These are phyloP conservation scores for Drosophila anceps DNA, from an alignment of 2,888 invertebrate genomes.

Conservation along the genomic window DNA sequence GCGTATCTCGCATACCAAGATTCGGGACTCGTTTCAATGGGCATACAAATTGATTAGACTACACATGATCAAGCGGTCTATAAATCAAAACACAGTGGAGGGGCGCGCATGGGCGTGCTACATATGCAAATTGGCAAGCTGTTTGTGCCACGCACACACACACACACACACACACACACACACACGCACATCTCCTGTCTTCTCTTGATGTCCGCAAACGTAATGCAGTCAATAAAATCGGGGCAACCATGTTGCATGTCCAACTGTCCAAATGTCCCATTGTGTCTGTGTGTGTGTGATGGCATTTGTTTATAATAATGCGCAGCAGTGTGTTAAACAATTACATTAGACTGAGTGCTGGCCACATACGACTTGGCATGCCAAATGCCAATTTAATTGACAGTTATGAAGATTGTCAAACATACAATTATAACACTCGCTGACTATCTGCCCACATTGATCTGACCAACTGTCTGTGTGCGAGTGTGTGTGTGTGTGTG, in stretches of 20 bases:
- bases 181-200: neutral
- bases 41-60: slow-evolving; percentile 51
- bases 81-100: slow-evolving; percentile 64
- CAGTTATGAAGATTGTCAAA: slow-evolving; percentile 81
- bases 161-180: slow-evolving; percentile 6
- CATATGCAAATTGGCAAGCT: slow-evolving; percentile 63
- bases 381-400: slow-evolving; percentile 74
- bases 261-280: slow-evolving; percentile 29
- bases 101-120: slow-evolving; percentile 10
- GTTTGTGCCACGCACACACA: slow-evolving; percentile 31
- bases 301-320: slow-evolving; percentile 73
- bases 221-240: slow-evolving; percentile 75
- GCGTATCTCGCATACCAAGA: neutral
- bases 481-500: slow-evolving; percentile 8
- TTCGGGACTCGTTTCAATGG: slow-evolving; percentile 11
- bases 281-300: slow-evolving; percentile 26
- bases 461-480: slow-evolving; percentile 24
- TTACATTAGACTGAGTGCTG: slow-evolving; percentile 63
- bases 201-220: slow-evolving; percentile 20
- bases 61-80: slow-evolving; percentile 30
- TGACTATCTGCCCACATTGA: slow-evolving; percentile 61
- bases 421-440: slow-evolving; percentile 75
- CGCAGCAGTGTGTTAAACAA: slow-evolving; percentile 72
- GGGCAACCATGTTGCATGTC: slow-evolving; percentile 58
- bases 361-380: slow-evolving; percentile 39